A percentile compares a stretch with the other conserved stretches of the same genome.
phyloP scores from a whole-genome alignment of 37 sponge, comb jelly and placozoan genomes.

The Axinella damicornis region DNA sequence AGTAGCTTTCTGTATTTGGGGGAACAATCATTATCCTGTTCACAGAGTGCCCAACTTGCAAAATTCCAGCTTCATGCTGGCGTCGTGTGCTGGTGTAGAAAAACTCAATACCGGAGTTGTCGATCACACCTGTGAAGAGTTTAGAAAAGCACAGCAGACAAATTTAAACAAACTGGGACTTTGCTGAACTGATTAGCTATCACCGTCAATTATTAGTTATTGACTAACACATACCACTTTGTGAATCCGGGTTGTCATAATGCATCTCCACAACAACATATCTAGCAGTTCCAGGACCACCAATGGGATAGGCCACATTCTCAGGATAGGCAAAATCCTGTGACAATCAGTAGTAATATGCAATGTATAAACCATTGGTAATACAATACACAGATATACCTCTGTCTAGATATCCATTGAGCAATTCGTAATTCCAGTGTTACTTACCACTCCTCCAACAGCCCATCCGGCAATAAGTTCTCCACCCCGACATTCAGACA shows the following conservation, averaged over 20 bases:
- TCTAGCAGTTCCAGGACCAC: conserved; percentile 44
- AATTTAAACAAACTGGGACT: no score
- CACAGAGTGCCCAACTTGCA: conserved; percentile 11
- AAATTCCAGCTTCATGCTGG: conserved; percentile 26
- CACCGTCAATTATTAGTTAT: no score
- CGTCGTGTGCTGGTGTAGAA: conserved; percentile 17
- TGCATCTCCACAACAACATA: conserved; percentile 66
- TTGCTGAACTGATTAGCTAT: no score
- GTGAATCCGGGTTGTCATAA: conserved; percentile 62
- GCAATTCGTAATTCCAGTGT: no score
- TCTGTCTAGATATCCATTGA: no score
- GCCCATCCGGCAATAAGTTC: conserved; percentile 62
- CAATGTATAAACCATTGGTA: no score
- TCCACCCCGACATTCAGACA: background rate
- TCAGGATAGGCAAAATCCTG: conserved; percentile 68
- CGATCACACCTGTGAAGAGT: background rate
- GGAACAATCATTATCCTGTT: background rate
- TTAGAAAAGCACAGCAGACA: no score
- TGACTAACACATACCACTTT: no score
- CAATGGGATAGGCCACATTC: conserved; percentile 75
- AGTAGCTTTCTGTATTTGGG: conserved; percentile 8
- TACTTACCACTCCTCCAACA: conserved; percentile 65
- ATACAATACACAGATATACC: no score
- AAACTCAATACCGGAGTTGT: conserved; percentile 44
- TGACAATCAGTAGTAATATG: background rate